Conservation (phyloP, 2,888 invertebrate species). For the Rhingia campestris region DNA sequence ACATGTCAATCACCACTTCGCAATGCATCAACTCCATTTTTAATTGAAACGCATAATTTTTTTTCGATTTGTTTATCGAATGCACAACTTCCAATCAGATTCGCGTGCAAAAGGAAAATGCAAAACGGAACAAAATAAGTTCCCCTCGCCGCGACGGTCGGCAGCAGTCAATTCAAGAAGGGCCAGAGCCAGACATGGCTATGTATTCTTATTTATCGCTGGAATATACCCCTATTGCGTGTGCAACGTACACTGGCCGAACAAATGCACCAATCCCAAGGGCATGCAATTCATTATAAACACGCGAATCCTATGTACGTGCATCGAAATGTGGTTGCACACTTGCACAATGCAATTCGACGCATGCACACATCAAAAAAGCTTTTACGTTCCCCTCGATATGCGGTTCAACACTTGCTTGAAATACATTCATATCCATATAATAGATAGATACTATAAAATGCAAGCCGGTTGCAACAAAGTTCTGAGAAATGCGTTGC, state of each 20-base stretch:
- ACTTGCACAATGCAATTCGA: conserved; percentile 66
- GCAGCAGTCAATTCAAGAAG: conserved; percentile 40
- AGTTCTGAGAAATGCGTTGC: not conserved
- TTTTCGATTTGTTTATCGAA: conserved; percentile 10
- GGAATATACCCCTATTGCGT: conserved; percentile 32
- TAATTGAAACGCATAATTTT: not conserved
- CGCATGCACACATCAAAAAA: conserved; percentile 64
- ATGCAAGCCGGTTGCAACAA: conserved; percentile 42
- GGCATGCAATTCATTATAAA: conserved; percentile 58
- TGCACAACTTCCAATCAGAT: conserved; percentile 63
- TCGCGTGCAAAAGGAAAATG: conserved; percentile 43
- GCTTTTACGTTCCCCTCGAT: conserved; percentile 62
- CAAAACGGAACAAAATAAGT: conserved; percentile 39
- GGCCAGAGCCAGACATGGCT: conserved; percentile 36
- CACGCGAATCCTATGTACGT: conserved; percentile 21
- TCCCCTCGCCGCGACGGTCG: conserved; percentile 36
- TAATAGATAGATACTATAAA: conserved; percentile 15
- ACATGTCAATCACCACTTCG: not conserved
- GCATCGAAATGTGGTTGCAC: conserved; percentile 51
- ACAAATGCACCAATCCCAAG: conserved; percentile 67
- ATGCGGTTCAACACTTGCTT: conserved; percentile 26
- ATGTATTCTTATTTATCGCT: conserved; percentile 24
- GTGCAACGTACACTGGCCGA: conserved; percentile 47
- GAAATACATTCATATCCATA: conserved; percentile 7
- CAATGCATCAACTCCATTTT: conserved; percentile 3